These are phyloP conservation scores for Diorhabda carinulata DNA, from an alignment of 1,140 invertebrate species.

Conservation along the genomic window DNA sequence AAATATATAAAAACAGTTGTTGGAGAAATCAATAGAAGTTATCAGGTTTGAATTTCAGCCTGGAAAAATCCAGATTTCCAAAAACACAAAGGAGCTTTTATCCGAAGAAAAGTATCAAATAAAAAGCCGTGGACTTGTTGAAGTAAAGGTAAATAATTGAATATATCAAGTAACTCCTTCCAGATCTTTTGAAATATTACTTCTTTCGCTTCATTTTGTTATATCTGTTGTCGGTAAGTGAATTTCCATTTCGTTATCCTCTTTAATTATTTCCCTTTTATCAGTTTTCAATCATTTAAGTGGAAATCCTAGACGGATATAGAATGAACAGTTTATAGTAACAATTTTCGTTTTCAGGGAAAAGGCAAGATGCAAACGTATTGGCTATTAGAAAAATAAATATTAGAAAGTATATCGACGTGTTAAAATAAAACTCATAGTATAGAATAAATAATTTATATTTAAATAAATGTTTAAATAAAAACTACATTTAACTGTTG, in stretches of 20 bases:
- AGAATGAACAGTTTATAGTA: too few species aligned
- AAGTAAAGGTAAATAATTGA: constrained; percentile 63
- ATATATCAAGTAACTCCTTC: too few species aligned
- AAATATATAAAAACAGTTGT: too few species aligned
- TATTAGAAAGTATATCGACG: neutral
- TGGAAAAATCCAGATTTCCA: constrained; percentile 73
- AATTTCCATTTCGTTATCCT: too few species aligned
- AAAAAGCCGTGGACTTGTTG: constrained; percentile 63
- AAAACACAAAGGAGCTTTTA: constrained; percentile 59
- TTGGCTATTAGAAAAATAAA: constrained; percentile 27
- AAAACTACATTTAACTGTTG: constrained; percentile 11
- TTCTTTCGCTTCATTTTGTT: too few species aligned
- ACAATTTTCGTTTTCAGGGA: constrained; percentile 20
- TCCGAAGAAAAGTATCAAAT: constrained; percentile 58
- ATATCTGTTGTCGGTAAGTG: too few species aligned
- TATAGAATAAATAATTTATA: neutral
- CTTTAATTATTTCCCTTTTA: neutral
- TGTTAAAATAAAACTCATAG: neutral
- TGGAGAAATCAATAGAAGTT: too few species aligned
- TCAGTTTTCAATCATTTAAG: too few species aligned
- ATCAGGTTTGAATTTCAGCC: constrained; percentile 48
- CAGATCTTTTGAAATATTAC: too few species aligned
- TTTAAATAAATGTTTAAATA: constrained; percentile 14
- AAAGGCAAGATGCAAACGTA: constrained; percentile 34
- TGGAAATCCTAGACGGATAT: too few species aligned